Conservation (phyloP, 2,888 invertebrate species). For the Diadegma fenestrale region DNA sequence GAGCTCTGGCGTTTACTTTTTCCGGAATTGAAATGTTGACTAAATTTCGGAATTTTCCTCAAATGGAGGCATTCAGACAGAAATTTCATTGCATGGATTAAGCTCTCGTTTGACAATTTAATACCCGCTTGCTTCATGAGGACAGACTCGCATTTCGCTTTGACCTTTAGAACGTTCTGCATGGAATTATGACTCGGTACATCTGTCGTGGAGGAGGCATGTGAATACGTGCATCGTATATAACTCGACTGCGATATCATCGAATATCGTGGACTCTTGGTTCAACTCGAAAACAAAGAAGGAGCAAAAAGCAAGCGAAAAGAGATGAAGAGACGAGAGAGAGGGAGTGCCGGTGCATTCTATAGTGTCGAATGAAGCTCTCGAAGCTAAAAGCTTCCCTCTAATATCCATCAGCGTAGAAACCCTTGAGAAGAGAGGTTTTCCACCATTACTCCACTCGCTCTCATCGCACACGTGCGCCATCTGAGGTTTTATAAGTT, state of each 20-base stretch:
- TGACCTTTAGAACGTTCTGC: background rate
- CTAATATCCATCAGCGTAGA: constrained; percentile 64
- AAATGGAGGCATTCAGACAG: background rate
- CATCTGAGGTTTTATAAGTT: constrained; percentile 27
- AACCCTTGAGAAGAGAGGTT: constrained; percentile 52
- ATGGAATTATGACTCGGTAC: background rate
- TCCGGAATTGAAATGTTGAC: background rate
- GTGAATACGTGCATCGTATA: background rate
- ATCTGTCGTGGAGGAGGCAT: constrained; percentile 6
- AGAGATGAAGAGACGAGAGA: background rate
- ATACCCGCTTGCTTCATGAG: background rate
- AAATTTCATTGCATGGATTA: background rate
- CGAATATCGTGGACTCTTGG: constrained; percentile 36
- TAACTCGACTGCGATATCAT: constrained; percentile 43
- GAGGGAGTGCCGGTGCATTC: constrained; percentile 25
- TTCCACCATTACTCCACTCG: constrained; percentile 19
- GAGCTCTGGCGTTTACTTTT: background rate
- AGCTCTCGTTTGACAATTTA: background rate
- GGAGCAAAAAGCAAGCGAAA: background rate
- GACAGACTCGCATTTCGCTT: background rate
- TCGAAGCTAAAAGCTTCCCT: constrained; percentile 70
- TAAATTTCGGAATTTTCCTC: background rate
- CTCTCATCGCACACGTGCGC: constrained; percentile 31
- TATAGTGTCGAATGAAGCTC: constrained; percentile 60
- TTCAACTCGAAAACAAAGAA: constrained; percentile 26